Conservation (phyloP, 2,797 vertebrate genomes). For the Gastrophryne carolinensis region DNA sequence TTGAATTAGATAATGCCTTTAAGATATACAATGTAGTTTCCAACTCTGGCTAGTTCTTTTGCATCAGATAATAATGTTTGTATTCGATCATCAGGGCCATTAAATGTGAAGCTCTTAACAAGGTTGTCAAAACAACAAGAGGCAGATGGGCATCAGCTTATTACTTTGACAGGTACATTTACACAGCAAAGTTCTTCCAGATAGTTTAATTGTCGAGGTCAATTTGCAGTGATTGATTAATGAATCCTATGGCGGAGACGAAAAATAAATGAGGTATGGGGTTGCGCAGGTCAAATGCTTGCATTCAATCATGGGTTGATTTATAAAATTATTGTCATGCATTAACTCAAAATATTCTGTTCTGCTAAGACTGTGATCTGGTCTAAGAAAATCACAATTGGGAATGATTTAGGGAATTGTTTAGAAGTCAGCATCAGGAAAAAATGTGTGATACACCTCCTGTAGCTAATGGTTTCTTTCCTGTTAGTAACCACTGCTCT, state of each 20-base stretch:
- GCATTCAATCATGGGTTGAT: constrained; percentile 82
- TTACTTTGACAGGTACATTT: constrained; percentile 70
- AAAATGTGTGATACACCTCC: background rate
- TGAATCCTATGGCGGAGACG: constrained; percentile 72
- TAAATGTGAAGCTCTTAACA: constrained; percentile 45
- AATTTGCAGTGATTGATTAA: constrained; percentile 83
- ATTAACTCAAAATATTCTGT: constrained; percentile 25
- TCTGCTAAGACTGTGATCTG: background rate
- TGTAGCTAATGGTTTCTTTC: too few relatives aligned
- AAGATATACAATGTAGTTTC: too few relatives aligned
- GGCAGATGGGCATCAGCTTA: constrained; percentile 52
- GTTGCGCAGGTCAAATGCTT: constrained; percentile 62
- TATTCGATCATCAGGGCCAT: background rate
- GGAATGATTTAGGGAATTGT: background rate
- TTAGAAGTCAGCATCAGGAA: background rate
- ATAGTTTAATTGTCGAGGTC: constrained; percentile 72
- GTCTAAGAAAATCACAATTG: background rate
- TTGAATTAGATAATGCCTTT: too few relatives aligned
- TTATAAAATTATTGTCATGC: constrained; percentile 69
- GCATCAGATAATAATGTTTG: constrained; percentile 13
- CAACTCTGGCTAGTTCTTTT: background rate
- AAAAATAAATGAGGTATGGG: constrained; percentile 58
- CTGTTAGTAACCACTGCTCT: too few relatives aligned
- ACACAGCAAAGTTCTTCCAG: constrained; percentile 67
- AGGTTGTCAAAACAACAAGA: constrained; percentile 54